Conservation (phyloP, 2,888 invertebrate genomes). For the Lasioglossum pauxillum region DNA sequence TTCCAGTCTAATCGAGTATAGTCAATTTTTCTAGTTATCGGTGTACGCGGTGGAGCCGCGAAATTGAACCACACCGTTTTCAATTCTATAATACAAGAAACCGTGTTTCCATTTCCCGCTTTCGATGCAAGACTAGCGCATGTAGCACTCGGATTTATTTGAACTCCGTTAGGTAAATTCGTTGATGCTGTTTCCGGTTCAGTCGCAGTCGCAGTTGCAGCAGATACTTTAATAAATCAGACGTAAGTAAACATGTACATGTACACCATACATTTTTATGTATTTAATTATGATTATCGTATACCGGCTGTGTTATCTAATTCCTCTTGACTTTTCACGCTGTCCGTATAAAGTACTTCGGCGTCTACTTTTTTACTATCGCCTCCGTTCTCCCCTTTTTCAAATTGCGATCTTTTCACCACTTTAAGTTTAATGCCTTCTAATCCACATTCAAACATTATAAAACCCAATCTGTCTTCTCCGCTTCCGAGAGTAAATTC, state of each 20-base stretch:
- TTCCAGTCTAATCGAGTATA: slow-evolving; percentile 98
- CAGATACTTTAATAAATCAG: slow-evolving; percentile 51
- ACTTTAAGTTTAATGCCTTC: slow-evolving; percentile 95
- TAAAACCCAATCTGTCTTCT: slow-evolving; percentile 92
- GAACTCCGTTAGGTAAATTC: slow-evolving; percentile 81
- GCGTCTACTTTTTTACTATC: slow-evolving; percentile 85
- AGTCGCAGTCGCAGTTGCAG: slow-evolving; percentile 61
- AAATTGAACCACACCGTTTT: slow-evolving; percentile 98
- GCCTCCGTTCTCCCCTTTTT: slow-evolving; percentile 88
- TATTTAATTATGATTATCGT: slow-evolving; percentile 18
- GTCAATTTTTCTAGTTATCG: slow-evolving; percentile 97
- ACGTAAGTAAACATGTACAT: slow-evolving; percentile 5
- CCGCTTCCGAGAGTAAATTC: slow-evolving; percentile 85
- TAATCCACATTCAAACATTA: slow-evolving; percentile 98
- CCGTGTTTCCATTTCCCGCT: slow-evolving; percentile 89
- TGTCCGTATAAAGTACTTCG: slow-evolving; percentile 81
- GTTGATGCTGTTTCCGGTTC: slow-evolving; percentile 70
- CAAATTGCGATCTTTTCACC: slow-evolving; percentile 91
- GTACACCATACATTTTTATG: background rate
- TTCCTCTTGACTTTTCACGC: slow-evolving; percentile 83
- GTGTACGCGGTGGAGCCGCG: slow-evolving; percentile 97
- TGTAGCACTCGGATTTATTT: slow-evolving; percentile 78
- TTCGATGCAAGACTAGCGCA: slow-evolving; percentile 84
- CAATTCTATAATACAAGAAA: slow-evolving; percentile 94
- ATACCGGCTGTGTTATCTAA: slow-evolving; percentile 76